Conservation (phyloP, 2,888 invertebrate genomes). For the Tortricodes alternella region DNA sequence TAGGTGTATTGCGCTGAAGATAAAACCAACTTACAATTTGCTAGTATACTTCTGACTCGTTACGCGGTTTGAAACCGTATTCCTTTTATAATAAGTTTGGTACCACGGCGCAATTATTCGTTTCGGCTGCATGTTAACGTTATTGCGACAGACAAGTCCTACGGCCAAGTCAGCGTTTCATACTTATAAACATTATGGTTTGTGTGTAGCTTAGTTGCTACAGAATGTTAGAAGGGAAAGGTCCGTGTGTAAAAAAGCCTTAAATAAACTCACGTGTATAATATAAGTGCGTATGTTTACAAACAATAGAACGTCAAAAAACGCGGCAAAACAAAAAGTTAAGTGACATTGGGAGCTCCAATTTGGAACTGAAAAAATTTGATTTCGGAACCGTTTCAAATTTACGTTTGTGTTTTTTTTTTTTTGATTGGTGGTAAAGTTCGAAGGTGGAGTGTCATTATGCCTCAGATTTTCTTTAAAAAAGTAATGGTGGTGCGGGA, state of each 20-base stretch:
- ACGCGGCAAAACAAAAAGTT: slow-evolving; percentile 10
- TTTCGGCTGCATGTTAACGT: slow-evolving; percentile 8
- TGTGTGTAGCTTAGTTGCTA: slow-evolving; percentile 71
- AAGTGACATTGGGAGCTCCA: slow-evolving; percentile 23
- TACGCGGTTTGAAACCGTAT: slow-evolving; percentile 46
- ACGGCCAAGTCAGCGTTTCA: slow-evolving; percentile 66
- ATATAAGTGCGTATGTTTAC: slow-evolving; percentile 19
- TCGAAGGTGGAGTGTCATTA: slow-evolving; percentile 57
- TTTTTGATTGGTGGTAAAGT: slow-evolving; percentile 39
- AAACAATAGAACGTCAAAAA: slow-evolving; percentile 17
- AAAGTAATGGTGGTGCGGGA: slow-evolving; percentile 79
- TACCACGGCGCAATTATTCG: slow-evolving; percentile 4
- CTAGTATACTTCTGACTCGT: slow-evolving; percentile 36
- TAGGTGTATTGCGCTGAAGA: slow-evolving; percentile 59
- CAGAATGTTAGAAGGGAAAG: slow-evolving; percentile 71
- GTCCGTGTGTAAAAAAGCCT: slow-evolving; percentile 58
- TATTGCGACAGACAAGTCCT: slow-evolving; percentile 68
- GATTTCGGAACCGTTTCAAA: slow-evolving; percentile 21
- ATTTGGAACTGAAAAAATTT: slow-evolving; percentile 4
- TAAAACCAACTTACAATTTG: slow-evolving; percentile 52
- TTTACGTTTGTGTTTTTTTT: slow-evolving; percentile 25
- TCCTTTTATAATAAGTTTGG: slow-evolving; percentile 32
- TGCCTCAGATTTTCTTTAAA: slow-evolving; percentile 82
- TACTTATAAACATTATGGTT: slow-evolving; percentile 76
- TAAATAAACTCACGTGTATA: slow-evolving; percentile 33